Evolutionary conservation across 2,113 vertebrate species (phyloP).

Genomic region (Ciconia stormi): DNA sequence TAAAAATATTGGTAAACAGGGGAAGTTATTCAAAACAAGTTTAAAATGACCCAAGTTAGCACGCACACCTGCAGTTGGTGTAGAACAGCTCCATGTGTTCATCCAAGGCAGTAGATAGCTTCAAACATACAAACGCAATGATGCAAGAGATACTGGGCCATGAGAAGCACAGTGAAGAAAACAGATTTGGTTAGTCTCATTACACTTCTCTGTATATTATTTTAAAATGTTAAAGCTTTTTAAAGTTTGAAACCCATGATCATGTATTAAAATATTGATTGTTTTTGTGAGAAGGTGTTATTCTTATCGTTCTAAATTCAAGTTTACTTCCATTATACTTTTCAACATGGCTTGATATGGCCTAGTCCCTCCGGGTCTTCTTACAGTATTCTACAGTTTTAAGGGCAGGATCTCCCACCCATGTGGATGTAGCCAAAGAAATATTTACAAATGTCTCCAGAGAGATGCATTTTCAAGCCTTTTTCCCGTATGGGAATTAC

Average conservation of each 20-base stretch:
- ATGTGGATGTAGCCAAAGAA: background rate
- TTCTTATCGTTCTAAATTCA: background rate
- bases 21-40: background rate
- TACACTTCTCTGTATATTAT: background rate
- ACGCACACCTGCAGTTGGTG: background rate
- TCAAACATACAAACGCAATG: background rate
- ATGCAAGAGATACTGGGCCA: background rate
- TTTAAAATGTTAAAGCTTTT: background rate
- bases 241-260: background rate
- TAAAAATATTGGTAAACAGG: background rate
- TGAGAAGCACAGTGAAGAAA: background rate
- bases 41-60: background rate
- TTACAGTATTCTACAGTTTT: background rate
- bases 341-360: background rate
- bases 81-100: background rate
- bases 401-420: background rate
- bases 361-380: background rate
- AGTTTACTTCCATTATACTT: background rate
- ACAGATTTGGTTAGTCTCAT: background rate
- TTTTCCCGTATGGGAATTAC: background rate
- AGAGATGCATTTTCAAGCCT: background rate
- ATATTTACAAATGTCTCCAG: background rate
- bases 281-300: background rate
- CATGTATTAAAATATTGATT: rapidly evolving
- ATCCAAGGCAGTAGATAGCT: background rate